Conservation (phyloP, 1,140 invertebrate genomes). For the Trichomalopsis sarcophagae region DNA sequence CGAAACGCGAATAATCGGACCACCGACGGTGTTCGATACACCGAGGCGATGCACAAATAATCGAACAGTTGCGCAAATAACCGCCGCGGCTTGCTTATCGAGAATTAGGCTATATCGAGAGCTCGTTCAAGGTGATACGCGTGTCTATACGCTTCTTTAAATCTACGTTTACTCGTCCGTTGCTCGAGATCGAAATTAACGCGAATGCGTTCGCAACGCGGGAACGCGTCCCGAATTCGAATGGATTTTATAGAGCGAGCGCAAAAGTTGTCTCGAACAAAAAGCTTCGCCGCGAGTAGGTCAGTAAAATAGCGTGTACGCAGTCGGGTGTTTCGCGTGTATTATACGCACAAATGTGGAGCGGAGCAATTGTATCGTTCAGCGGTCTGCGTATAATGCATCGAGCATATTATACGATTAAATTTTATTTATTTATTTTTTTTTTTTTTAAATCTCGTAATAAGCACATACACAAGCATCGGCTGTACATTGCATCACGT, state of each 20-base stretch:
- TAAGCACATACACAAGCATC: background rate
- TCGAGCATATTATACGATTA: no score
- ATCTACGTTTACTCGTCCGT: no score
- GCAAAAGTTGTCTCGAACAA: conserved; percentile 1
- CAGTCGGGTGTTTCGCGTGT: background rate
- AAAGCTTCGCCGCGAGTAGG: background rate
- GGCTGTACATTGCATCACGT: background rate
- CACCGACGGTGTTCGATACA: background rate
- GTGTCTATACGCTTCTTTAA: background rate
- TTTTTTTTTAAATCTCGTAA: no score
- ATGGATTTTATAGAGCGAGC: background rate
- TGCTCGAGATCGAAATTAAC: no score
- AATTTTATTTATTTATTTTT: no score
- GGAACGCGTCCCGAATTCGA: no score
- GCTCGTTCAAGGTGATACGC: background rate
- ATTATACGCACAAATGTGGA: background rate
- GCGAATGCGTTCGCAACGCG: no score
- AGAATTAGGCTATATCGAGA: background rate
- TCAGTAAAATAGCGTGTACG: background rate
- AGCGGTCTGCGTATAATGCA: background rate
- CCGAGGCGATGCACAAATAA: no score
- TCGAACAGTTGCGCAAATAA: conserved; percentile 1
- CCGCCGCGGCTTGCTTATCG: background rate
- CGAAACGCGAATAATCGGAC: background rate
- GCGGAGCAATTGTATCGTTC: background rate